Evolutionary conservation across 92 coral and sea anemone genomes (phyloP), one percentile per base, ranked within the genome.

Genomic region (Palythoa grandiflora): DNA sequence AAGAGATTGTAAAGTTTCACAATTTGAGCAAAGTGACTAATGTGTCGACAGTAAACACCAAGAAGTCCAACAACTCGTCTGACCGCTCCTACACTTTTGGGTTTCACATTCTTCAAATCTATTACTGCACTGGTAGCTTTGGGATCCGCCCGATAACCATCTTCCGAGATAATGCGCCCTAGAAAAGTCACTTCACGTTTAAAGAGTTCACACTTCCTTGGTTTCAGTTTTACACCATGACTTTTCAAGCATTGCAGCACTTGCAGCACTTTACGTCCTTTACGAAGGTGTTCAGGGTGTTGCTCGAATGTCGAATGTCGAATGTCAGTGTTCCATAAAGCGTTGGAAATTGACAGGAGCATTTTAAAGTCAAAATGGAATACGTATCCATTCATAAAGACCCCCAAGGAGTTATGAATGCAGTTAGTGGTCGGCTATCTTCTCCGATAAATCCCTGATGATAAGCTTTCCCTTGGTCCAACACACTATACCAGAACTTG

Each of bases 341-440:
- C 90, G 81, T 68, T 89, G 85, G 50, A 89, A 84, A 19, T 89
- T 68, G 54, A 76, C 93, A 39, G 90, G 93, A 2, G 91, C 88
- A 40, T 90, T 90, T 71, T 59, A 87, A 13, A 90, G 78, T 0
- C 93, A 84, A 47, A 90, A 90, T 9, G 93, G 91, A 13, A 89
- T 86, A 38, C 86, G 79, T 6, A 90, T 78, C 90, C 90, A 91
- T 61, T 91, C 91, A 20, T 91, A 88, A 1, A 90, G 63, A 35
- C 93, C 90, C 93, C 90, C 28, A 87, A n/a, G 90, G 90, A 6
- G 93, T 90, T 19, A 87, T 60, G 51, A 90, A 86, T 13, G 93
- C 84, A 0, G 93, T 90, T 19, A 86, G 12, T 12, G 77, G 90
- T 80, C 63, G 85, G 79, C 93, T 79, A 14, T 90, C 13, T 48